Conservation (phyloP, 2,113 vertebrate genomes). For the Notarius quadriscutis region DNA sequence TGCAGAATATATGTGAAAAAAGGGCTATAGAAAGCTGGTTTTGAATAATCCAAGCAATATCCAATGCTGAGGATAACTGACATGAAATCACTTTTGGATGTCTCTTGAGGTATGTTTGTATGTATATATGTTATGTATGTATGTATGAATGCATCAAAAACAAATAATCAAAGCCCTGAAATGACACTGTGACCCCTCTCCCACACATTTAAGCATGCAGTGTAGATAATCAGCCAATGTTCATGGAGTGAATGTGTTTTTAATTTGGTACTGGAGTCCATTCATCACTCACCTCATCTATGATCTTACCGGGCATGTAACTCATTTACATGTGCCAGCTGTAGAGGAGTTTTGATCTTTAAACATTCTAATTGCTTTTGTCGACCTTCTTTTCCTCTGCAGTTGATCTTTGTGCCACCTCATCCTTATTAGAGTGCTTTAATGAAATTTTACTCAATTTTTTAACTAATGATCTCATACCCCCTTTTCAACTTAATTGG, state of each 20-base stretch:
- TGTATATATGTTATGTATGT: no score
- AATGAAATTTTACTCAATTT: conserved; percentile 5
- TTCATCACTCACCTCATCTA: conserved; percentile 38
- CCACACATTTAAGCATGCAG: conserved; percentile 15
- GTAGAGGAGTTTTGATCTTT: conserved; percentile 13
- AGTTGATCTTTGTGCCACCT: conserved; percentile 18
- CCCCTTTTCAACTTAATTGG: neutral
- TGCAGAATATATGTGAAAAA: no score
- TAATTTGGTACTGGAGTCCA: conserved; percentile 41
- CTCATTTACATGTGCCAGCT: conserved; percentile 22
- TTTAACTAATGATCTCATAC: conserved; percentile 42
- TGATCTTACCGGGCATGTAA: conserved; percentile 37
- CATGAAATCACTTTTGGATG: neutral
- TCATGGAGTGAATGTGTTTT: conserved; percentile 39
- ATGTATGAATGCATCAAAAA: neutral
- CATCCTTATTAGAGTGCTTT: conserved; percentile 6
- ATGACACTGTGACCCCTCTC: neutral
- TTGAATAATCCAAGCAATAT: neutral
- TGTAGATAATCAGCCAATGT: neutral
- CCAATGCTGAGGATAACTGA: neutral
- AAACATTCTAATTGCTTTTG: conserved; percentile 11
- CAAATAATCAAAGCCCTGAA: neutral
- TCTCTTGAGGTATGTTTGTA: neutral
- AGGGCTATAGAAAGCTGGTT: neutral
- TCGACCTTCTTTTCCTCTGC: neutral